A percentile compares a stretch with the other conserved stretches of the same genome.
phyloP scores from a whole-genome alignment of 2,888 invertebrate species.

The Linyphia triangularis region DNA sequence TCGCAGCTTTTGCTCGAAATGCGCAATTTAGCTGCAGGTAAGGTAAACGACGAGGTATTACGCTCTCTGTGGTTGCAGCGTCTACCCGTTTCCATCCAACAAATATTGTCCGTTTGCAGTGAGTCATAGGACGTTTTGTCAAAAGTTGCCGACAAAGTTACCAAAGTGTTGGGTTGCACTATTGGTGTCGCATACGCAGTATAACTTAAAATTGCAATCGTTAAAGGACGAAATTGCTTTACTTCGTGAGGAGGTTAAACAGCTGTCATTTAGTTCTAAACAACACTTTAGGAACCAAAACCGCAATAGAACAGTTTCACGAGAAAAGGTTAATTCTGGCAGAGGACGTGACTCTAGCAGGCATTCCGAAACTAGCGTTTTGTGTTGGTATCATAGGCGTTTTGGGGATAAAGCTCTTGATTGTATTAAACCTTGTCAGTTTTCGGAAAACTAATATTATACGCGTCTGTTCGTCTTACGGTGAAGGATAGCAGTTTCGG shows the following conservation, averaged over 20 bases:
- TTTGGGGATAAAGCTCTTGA: not conserved
- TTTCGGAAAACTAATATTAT: not conserved
- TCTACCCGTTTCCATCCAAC: not conserved
- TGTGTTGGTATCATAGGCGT: not conserved
- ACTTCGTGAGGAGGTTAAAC: not conserved
- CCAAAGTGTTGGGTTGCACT: not conserved
- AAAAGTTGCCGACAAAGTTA: slow-evolving; percentile 4
- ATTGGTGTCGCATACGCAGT: not conserved
- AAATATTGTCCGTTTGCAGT: not conserved
- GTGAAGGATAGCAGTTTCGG: not conserved
- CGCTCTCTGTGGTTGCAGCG: not conserved
- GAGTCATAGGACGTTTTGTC: not conserved
- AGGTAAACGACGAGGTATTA: not conserved
- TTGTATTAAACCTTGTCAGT: not conserved
- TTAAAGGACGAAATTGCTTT: not conserved
- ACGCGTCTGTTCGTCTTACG: not conserved
- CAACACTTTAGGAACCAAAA: too few species aligned
- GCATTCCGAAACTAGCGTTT: too few species aligned
- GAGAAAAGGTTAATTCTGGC: too few species aligned
- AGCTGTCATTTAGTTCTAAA: too few species aligned
- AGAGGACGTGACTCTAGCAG: too few species aligned
- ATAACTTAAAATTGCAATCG: not conserved
- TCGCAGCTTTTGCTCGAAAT: not conserved
- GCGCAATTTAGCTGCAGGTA: not conserved
- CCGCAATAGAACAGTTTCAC: too few species aligned